Evolutionary conservation across 30 jellyfish, hydroid and myxozoan species (phyloP), one percentile per base, ranked within the genome.

Genomic region (Pseudorhiza aurosa): DNA sequence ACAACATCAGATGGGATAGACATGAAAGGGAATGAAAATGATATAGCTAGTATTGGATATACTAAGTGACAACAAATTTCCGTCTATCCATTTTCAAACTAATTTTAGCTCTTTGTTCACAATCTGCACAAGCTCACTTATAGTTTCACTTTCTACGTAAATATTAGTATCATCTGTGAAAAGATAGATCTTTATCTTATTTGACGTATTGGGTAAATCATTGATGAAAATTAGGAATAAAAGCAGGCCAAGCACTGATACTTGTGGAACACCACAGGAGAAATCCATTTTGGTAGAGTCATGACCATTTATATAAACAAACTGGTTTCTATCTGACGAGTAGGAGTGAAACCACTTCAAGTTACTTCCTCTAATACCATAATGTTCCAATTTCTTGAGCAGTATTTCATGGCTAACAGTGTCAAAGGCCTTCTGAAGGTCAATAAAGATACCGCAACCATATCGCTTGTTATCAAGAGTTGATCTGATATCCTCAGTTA

Each of bases 191-290:
- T 27, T 60, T n/a, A 60, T 26, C n/a, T n/a, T 60, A 12, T 60
- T 60, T 60, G 75, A 60, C 53, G 35, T 58, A 64, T 31, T 64
- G 32, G 77, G 77, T 22, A 64, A 64, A 17, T 64, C 77, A 31
- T 64, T 64, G 58, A 64, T 17, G 35, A 19, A 64, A 64, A 10
- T 64, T 19, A 32, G 56, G 35, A 64, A 64, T 4, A 30, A 36
- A 31, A 64, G 31, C 37, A 58, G 77, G 18, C 77, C 77, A 30
- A 64, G 77, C 36, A 64, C 90, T 19, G 90, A 85, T 28, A 85
- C 90, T 47, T 72, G 89, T 55, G 85, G 96, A n/a, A 85, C 85
- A 50, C 96, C 85, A 29, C 72, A 55, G n/a, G n/a, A n/a, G n/a
- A n/a, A n/a, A n/a, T n/a, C n/a, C n/a, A n/a, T n/a, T n/a, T n/a